Base-by-base conservation (phyloP, 2,797 vertebrate genomes). In the Gymnoscopelus microlampas region DNA sequence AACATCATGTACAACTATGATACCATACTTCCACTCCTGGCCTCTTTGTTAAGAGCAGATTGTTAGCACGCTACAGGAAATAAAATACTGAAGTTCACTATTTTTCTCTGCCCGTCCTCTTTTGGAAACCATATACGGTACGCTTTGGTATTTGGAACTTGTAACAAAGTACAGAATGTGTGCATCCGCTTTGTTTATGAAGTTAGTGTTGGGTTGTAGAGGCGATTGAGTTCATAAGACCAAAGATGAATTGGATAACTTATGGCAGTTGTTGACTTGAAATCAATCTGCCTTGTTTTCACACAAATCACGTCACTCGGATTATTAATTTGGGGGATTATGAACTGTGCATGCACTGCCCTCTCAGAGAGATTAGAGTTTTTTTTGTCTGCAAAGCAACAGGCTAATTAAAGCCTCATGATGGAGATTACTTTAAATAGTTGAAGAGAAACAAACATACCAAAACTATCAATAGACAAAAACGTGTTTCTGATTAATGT, bases 1-100 rank as follows among this genome's bases (percentile, higher is more conserved):
- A 87, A 79, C 84, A 80, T 77, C 77, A 74, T 85, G 77, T 79
- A 73, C 63, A 64, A 74, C 74, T 35, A 66, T 80, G 57, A 77
- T 71, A 24, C 74, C 50, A 62, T 74, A 64, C 56, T 58, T 76
- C 72, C 73, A 68, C 74, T 66, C 14, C 56, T 60, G 67, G 63
- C 58, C 48, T 61, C 66, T 70, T 60, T 63, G 70, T 76, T 68
- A 63, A 70, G 68, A 53, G 47, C 64, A 32, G 24, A 50, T 64
- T 47, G 32, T 54, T 64, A 55, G 65, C 26, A 39, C 49, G 44
- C 24, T 69, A 71, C 58, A 53, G 51, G 49, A 63, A 83, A 66
- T 47, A 61, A 60, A 76, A 71, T 57, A 69, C 24, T 15, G 12
- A 53, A 63, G n/a, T 15, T 39, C 15, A 60, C 19, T 47, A 44